These are phyloP conservation scores for Emmelina monodactyla DNA, from an alignment of 2,888 invertebrate genomes.

Conservation along the genomic window DNA sequence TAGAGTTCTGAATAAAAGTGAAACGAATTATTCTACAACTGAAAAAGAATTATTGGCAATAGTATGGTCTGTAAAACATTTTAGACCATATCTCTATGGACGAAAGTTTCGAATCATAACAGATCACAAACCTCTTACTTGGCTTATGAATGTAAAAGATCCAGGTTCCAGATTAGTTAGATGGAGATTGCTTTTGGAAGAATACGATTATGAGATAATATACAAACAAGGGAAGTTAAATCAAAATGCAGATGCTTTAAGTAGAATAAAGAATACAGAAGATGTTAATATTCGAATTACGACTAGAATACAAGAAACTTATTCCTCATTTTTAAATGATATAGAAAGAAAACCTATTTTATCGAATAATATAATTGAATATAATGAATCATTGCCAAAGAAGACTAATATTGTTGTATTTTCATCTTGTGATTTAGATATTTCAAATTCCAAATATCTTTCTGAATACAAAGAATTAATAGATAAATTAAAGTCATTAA, in stretches of 20 bases:
- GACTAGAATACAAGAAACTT: constrained; percentile 7
- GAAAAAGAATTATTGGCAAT: constrained; percentile 10
- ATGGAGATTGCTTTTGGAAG: constrained; percentile 11
- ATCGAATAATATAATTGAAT: constrained; percentile 5
- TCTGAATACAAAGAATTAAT: too few relatives aligned
- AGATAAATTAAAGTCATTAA: too few relatives aligned
- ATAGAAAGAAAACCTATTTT: constrained; percentile 12
- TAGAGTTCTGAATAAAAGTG: constrained; percentile 8
- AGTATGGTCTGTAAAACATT: constrained; percentile 8
- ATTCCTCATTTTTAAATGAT: constrained; percentile 10
- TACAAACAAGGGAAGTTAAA: constrained; percentile 14
- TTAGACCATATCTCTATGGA: constrained; percentile 10
- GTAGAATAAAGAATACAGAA: constrained; percentile 2
- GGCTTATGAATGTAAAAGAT: constrained; percentile 13
- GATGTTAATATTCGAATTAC: not conserved
- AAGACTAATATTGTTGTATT: constrained; percentile 6
- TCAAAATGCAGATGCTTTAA: constrained; percentile 13
- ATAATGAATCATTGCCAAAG: constrained; percentile 4
- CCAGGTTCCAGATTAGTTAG: constrained; percentile 11
- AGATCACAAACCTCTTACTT: constrained; percentile 8
- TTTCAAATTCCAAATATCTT: constrained; percentile 2
- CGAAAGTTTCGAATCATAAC: constrained; percentile 6
- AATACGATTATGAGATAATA: constrained; percentile 12
- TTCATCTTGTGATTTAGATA: constrained; percentile 6
- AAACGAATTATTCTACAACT: constrained; percentile 6